Evolutionary conservation across 2,797 vertebrate genomes (phyloP), one percentile per base, ranked within the genome.

Genomic region (Enteromius radiatus): DNA sequence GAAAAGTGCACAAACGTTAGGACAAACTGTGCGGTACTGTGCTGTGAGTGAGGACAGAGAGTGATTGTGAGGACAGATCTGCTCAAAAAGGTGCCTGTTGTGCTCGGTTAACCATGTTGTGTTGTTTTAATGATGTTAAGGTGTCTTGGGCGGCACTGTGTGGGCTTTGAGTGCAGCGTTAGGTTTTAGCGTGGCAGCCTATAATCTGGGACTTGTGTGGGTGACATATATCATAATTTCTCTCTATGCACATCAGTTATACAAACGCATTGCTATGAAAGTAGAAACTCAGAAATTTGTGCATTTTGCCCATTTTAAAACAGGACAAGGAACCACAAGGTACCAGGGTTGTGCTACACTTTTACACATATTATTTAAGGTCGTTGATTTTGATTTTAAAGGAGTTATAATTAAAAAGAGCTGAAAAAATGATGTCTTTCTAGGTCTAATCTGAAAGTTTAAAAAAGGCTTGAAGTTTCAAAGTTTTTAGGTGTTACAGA

Each of bases 1-100:
- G 93, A 96, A 90, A 96, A 96, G 96, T 96, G 96, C 96, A 97
- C 93, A 95, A 92, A 88, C 65, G 88, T 99, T 98, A 99, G 96
- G 90, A 96, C 88, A 90, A 87, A 89, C 79, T 85, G 86, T 89
- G 89, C 89, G 64, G 23, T 79, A 80, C 23, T 80, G 71, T 76
- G 78, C 54, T 17, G 38, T 59, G 67, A 52, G 70, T 11, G 47
- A 45, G 26, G 17, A 23, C 56, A 31, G 73, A 4, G 9, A 3
- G 61, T 76, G 47, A 76, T 3, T 28, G 33, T 68, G 63, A 81
- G 59, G 47, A 63, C 45, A 67, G n/a, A 75, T 65, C 80, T 81
- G 54, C 54, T 61, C 41, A 76, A 76, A 70, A 56, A 36, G 59
- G 49, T 23, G 52, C 88, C 85, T 88, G 15, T 3, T 64, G 80